Evolutionary conservation across 2,797 vertebrate species (phyloP), one percentile per base, ranked within the genome.

Genomic region (Pelodytes ibericus): DNA sequence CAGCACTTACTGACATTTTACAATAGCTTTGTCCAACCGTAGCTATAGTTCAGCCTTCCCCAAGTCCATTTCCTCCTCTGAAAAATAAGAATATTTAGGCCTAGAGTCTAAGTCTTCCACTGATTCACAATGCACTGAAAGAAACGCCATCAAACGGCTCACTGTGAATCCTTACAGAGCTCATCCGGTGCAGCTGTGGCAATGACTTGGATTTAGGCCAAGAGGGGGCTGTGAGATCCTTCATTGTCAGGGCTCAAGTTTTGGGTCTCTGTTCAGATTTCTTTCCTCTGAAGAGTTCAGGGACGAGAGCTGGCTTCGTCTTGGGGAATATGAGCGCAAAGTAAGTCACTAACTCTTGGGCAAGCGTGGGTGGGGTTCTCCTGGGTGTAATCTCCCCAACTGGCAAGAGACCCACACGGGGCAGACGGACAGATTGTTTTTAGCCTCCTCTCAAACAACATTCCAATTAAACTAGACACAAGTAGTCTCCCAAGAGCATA

Each of bases 181-280:
- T 53, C 49, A 53, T 53, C 49, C 49, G 49, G 22, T 53, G 49
- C 49, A 53, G 49, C 49, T 53, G 49, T 24, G 49, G 49, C n/a
- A 20, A 53, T 24, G n/a, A 53, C 49, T 53, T 53, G 49, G 49
- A 53, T 20, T 53, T 53, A 20, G 20, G 20, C 49, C 49, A 53
- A 53, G 49, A 24, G 6, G 49, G n/a, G 49, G n/a, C n/a, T 53
- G n/a, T 53, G 16, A 53, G 16, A 9, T 22, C n/a, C 49, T 16
- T 4, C 49, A 53, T 53, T 53, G 49, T 53, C 7, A 53, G n/a
- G 49, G 49, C n/a, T 22, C n/a, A 24, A 53, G 49, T 22, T 20
- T n/a, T 11, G 49, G 49, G 49, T 53, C 49, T 53, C 49, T 53
- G 49, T 53, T 53, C 22, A 24, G 49, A 53, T 53, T 11, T 3